phyloP scores from a whole-genome alignment of 2,113 vertebrate species.

The Picathartes gymnocephalus region DNA sequence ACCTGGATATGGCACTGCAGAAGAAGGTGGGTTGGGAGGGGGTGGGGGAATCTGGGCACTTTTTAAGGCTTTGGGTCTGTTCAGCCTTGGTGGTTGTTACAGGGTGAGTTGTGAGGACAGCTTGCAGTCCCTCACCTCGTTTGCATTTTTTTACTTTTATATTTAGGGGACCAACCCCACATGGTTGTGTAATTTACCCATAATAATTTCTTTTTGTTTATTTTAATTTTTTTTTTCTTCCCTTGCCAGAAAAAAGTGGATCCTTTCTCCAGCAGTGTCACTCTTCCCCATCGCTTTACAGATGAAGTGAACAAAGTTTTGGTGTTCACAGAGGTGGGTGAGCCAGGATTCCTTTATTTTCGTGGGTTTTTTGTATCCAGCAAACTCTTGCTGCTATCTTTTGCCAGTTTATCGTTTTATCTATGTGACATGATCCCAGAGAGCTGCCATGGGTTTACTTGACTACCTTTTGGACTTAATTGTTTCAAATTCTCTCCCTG shows the following conservation, averaged over 20 bases:
- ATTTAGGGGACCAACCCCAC: rapidly evolving
- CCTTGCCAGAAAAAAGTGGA: conserved; percentile 84
- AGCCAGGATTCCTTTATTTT: neutral
- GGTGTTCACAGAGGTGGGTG: conserved; percentile 88
- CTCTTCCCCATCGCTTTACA: conserved; percentile 78
- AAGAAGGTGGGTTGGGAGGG: conserved; percentile 81
- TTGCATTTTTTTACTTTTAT: neutral
- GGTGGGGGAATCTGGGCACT: rapidly evolving
- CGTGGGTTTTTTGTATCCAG: neutral
- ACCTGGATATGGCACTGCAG: conserved; percentile 83
- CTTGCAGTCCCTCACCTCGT: neutral
- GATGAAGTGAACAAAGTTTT: conserved; percentile 80
- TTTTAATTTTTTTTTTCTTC: neutral
- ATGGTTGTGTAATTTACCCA: rapidly evolving
- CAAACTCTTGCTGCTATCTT: neutral
- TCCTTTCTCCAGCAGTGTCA: conserved; percentile 76
- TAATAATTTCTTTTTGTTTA: rapidly evolving
- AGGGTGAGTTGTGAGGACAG: neutral
- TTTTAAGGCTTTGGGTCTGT: neutral
- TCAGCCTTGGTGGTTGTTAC: rapidly evolving
- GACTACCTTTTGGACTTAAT: neutral
- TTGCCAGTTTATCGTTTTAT: neutral
- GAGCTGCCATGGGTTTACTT: neutral
- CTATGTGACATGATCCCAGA: neutral
- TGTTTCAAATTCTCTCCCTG: neutral